A percentile compares a stretch with the other conserved stretches of the same genome.
These are phyloP conservation scores for Cheilosia urbana DNA, from an alignment of 2,888 invertebrate genomes.

Conservation along the genomic window DNA sequence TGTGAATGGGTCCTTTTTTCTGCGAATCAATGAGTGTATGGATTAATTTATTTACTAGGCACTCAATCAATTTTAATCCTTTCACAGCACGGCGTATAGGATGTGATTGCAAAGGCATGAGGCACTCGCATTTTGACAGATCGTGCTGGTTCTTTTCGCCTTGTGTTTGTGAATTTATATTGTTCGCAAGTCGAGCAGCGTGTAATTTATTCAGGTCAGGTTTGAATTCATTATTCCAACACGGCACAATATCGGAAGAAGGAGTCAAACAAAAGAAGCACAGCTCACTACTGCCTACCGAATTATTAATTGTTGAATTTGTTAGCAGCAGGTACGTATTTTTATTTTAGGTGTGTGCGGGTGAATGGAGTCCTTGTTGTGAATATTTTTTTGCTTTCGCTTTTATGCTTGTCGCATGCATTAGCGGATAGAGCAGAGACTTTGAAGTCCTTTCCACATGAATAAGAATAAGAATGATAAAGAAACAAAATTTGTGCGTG, in stretches of 20 bases:
- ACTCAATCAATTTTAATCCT: conserved; percentile 40
- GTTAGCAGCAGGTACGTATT: not conserved
- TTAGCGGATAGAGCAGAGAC: not conserved
- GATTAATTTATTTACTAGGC: conserved; percentile 43
- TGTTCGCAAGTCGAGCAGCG: conserved; percentile 14
- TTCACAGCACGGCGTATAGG: conserved; percentile 19
- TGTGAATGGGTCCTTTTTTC: conserved; percentile 1
- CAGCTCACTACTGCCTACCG: conserved; percentile 12
- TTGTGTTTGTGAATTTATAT: conserved; percentile 13
- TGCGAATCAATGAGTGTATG: conserved; percentile 44
- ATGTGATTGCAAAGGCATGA: conserved; percentile 28
- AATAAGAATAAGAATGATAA: conserved; percentile 20
- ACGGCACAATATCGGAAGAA: conserved; percentile 24
- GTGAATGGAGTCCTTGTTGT: not conserved
- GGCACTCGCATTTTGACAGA: not conserved
- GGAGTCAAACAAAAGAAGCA: conserved; percentile 1
- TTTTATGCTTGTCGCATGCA: not conserved
- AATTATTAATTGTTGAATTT: conserved; percentile 58
- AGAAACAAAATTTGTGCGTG: not conserved
- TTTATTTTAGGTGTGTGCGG: not conserved
- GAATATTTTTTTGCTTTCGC: no score
- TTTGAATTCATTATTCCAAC: conserved; percentile 54
- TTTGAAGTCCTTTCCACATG: conserved; percentile 10
- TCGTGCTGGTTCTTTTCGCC: not conserved
- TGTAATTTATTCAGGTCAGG: conserved; percentile 48